These are phyloP conservation scores for Periophthalmus magnuspinnatus DNA, from an alignment of 2,797 vertebrate species.

Conservation along the genomic window DNA sequence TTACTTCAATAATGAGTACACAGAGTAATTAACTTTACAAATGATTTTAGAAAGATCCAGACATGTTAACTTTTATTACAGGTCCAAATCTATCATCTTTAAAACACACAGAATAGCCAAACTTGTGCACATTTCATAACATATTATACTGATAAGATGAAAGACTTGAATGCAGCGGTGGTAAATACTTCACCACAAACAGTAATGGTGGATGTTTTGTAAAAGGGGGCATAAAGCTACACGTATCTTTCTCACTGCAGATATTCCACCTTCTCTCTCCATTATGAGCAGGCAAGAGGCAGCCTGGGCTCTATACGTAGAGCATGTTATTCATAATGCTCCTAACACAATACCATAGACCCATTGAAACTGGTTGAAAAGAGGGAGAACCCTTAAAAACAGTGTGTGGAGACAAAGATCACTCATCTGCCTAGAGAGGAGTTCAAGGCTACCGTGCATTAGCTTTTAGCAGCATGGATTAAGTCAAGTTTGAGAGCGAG, in stretches of 20 bases:
- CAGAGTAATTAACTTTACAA: no score
- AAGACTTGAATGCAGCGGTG: neutral
- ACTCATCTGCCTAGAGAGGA: constrained; percentile 72
- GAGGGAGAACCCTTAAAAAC: constrained; percentile 72
- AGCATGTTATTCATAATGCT: constrained; percentile 65
- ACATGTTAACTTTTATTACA: no score
- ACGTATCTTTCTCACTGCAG: constrained; percentile 40
- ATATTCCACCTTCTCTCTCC: constrained; percentile 66
- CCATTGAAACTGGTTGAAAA: constrained; percentile 75
- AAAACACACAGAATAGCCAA: neutral
- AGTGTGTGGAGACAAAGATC: constrained; percentile 63
- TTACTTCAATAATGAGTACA: no score
- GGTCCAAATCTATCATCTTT: neutral
- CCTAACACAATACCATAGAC: constrained; percentile 64
- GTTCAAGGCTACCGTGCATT: constrained; percentile 82
- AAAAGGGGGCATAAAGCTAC: constrained; percentile 58
- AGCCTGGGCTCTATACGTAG: constrained; percentile 58
- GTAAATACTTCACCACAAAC: constrained; percentile 1
- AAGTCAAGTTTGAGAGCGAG: constrained; percentile 84
- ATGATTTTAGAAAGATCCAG: no score
- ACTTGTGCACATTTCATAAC: neutral
- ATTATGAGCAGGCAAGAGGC: constrained; percentile 71
- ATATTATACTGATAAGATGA: neutral
- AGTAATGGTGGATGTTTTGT: constrained; percentile 14
- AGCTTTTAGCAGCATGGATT: constrained; percentile 86